phyloP scores from a whole-genome alignment of 2,797 vertebrate species.

The Miichthys miiuy region DNA sequence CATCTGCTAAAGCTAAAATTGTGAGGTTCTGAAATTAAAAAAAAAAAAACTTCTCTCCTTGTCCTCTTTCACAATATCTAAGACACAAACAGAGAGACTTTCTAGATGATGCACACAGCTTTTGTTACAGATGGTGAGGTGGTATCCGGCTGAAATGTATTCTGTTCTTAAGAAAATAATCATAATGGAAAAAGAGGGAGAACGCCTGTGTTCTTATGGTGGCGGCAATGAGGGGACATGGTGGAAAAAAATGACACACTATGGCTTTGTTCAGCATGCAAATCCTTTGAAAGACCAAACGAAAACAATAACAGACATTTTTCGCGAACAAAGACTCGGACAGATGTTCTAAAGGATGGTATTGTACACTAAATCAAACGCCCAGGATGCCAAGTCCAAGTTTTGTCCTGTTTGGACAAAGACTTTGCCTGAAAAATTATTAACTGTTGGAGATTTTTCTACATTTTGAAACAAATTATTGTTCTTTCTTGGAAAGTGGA shows the following conservation, averaged over 20 bases:
- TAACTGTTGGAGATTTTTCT: not conserved
- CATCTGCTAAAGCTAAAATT: not conserved
- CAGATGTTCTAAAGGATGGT: slow-evolving; percentile 65
- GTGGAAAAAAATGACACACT: slow-evolving; percentile 44
- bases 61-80: not conserved
- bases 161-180: slow-evolving; percentile 74
- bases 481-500: not conserved
- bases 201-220: slow-evolving; percentile 36
- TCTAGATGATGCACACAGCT: slow-evolving; percentile 21
- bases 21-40: not conserved
- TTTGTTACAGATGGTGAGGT: slow-evolving; percentile 41
- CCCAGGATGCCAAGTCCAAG: slow-evolving; percentile 68
- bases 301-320: slow-evolving; percentile 86
- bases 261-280: slow-evolving; percentile 60
- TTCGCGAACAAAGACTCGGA: slow-evolving; percentile 75
- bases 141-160: slow-evolving; percentile 15
- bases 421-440: not conserved
- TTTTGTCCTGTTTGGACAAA: slow-evolving; percentile 57
- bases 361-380: slow-evolving; percentile 80
- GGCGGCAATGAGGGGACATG: slow-evolving; percentile 39
- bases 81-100: not conserved
- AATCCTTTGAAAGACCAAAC: slow-evolving; percentile 78
- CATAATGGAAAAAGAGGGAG: slow-evolving; percentile 60
- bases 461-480: not conserved
- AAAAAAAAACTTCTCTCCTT: not conserved